Base-by-base conservation (phyloP, 2,113 vertebrate species). In the Vicugna pacos region DNA sequence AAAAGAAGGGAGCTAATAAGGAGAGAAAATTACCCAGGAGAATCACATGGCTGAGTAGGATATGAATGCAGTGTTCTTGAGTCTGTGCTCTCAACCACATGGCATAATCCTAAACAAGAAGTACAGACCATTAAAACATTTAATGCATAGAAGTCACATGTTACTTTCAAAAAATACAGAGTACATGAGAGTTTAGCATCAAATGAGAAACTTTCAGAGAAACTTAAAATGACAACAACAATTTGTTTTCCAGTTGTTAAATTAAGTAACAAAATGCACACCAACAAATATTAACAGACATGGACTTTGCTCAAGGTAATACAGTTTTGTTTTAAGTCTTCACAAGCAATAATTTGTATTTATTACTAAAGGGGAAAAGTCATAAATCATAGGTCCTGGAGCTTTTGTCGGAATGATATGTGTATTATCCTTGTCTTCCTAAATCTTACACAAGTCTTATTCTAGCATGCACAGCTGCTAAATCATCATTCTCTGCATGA, bases 401-500 rank as follows among this genome's bases (percentile, higher is more conserved):
- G 0, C 52, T 93, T 85, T 64, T 38, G 94, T 97, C 50, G 54
- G 79, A 90, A 92, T 94, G 56, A 95, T 98, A 81, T 96, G 77
- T 94, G 77, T 89, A 60, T 69, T 96, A 83, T 94, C 54, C 30
- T 35, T 88, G 50, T 86, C 79, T 94, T 97, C 90, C 75, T 98
- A 94, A 98, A 94, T 75, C 83, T 87, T 95, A 97, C 58, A 88
- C 58, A 93, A 72, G 94, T 54, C 81, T 80, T 96, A 89, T 91
- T 97, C 16, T 70, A 97, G 80, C 94, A 80, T 90, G 87, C 76
- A 87, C 75, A 95, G 83, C 94, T 95, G 97, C 58, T 96, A 65
- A 92, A 97, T 91, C 72, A 97, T 94, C 96, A 96, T 95, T 93
- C 6, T 96, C 32, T 91, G 38, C 72, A 93, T 92, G 58, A 97